These are phyloP conservation scores for Troilus luridus DNA, from an alignment of 2,888 invertebrate genomes.

Conservation along the genomic window DNA sequence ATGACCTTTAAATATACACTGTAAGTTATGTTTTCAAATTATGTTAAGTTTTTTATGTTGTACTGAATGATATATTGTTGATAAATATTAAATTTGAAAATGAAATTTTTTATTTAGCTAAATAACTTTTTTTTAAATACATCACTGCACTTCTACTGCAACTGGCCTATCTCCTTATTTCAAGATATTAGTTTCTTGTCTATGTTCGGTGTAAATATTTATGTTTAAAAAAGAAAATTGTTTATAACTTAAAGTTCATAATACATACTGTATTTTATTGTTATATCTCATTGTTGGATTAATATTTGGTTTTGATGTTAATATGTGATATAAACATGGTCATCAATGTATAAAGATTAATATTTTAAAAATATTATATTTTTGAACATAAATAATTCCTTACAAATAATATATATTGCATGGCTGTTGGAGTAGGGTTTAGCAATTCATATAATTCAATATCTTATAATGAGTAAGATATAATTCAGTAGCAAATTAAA, in stretches of 20 bases:
- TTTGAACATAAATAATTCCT: no score
- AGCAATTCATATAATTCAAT: neutral
- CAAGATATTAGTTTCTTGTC: neutral
- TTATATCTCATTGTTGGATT: neutral
- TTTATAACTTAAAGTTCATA: neutral
- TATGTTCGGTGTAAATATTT: neutral
- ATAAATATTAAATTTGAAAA: neutral
- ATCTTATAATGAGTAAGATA: neutral
- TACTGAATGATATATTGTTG: neutral
- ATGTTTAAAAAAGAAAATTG: neutral
- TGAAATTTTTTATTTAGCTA: neutral
- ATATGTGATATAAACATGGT: neutral
- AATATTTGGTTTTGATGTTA: neutral
- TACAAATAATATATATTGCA: neutral
- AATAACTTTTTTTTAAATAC: neutral
- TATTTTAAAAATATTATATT: neutral
- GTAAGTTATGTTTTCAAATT: neutral
- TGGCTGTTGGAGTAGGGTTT: neutral
- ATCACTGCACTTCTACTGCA: neutral
- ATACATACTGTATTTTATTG: neutral
- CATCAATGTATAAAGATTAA: neutral
- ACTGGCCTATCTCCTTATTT: neutral
- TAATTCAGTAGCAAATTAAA: neutral
- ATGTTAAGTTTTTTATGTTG: neutral
- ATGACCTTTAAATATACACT: constrained; percentile 19